Percentiles rank a stretch among this genome's conserved stretches.
Evolutionary conservation across 2,888 invertebrate species (phyloP).

Genomic region (Operophtera brumata): DNA sequence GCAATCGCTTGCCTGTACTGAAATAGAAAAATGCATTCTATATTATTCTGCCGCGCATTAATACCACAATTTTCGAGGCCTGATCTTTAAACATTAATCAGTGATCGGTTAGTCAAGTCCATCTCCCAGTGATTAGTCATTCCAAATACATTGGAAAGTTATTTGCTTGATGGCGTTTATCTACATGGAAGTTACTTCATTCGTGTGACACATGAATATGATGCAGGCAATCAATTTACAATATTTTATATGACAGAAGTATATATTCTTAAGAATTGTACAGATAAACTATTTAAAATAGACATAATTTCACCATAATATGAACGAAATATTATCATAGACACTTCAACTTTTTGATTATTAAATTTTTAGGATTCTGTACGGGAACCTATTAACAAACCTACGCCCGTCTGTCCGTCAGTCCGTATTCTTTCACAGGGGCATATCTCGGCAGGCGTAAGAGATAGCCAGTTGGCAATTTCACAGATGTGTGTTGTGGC

Average conservation of each 20-base stretch:
- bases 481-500: no score
- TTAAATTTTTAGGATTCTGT: no score
- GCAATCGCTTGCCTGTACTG: slow-evolving; percentile 95
- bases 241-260: not conserved
- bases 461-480: no score
- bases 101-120: slow-evolving; percentile 69
- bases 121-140: slow-evolving; percentile 73
- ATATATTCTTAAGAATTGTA: not conserved
- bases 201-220: slow-evolving; percentile 50
- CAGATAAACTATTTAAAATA: not conserved
- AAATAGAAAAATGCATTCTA: slow-evolving; percentile 42
- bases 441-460: no score
- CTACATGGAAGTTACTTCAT: slow-evolving; percentile 51
- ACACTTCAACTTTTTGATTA: no score
- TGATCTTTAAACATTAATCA: slow-evolving; percentile 38
- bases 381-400: no score
- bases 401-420: no score
- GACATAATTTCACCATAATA: slow-evolving; percentile 15
- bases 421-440: no score
- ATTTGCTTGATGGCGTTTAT: slow-evolving; percentile 64
- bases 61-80: slow-evolving; percentile 5
- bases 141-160: slow-evolving; percentile 72
- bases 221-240: slow-evolving; percentile 61
- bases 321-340: not conserved
- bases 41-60: slow-evolving; percentile 2